Evolutionary conservation across 2,888 invertebrate genomes (phyloP).

Genomic region (Phengaris arion): DNA sequence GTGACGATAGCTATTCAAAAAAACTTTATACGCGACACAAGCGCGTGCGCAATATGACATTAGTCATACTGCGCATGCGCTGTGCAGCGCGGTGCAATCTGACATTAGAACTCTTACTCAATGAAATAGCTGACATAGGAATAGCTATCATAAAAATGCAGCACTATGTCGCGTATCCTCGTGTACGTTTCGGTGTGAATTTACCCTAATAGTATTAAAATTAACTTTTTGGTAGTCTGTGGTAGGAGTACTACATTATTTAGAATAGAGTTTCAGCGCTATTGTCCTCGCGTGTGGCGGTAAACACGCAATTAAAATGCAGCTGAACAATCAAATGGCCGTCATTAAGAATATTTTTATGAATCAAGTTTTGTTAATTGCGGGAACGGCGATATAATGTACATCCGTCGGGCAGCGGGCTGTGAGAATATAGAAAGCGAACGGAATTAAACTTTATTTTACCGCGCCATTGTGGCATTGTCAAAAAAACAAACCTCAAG

Average conservation of each 20-base stretch:
- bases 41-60: too few relatives aligned
- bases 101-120: too few relatives aligned
- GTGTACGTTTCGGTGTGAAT: too few relatives aligned
- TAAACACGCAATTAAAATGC: conserved; percentile 16
- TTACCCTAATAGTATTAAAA: too few relatives aligned
- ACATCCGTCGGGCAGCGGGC: conserved; percentile 1
- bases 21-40: too few relatives aligned
- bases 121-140: too few relatives aligned
- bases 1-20: too few relatives aligned
- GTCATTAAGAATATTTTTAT: conserved; percentile 17
- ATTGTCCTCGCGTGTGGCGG: background rate
- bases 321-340: background rate
- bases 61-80: too few relatives aligned
- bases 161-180: too few relatives aligned
- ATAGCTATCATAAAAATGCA: too few relatives aligned
- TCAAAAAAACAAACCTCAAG: conserved; percentile 35
- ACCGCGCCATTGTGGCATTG: background rate
- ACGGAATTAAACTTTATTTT: background rate
- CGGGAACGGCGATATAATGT: conserved; percentile 8
- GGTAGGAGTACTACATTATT: background rate
- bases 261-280: background rate
- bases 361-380: conserved; percentile 17
- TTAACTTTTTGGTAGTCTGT: background rate
- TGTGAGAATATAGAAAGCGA: conserved; percentile 20
- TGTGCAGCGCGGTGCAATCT: too few relatives aligned